phyloP scores from a whole-genome alignment of 2,797 vertebrate genomes.

The Rhinichthys osculus region DNA sequence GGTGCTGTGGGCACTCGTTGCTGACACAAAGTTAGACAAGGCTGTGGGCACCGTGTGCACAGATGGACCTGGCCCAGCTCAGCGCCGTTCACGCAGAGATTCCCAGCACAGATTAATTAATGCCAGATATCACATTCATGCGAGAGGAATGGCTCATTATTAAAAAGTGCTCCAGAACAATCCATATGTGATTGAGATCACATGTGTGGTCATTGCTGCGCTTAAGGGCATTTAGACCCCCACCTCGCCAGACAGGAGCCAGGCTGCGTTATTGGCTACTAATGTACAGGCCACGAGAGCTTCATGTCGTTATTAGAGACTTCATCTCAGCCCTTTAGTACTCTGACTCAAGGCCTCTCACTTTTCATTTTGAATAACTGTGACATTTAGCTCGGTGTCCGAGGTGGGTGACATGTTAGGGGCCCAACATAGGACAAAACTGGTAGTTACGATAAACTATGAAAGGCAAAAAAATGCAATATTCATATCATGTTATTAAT shows the following conservation, averaged over 20 bases:
- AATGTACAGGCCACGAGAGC: conserved; percentile 22
- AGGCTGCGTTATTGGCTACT: background rate
- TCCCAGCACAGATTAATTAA: conserved; percentile 46
- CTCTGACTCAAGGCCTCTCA: conserved; percentile 6
- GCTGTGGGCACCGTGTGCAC: conserved; percentile 41
- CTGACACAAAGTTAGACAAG: conserved; percentile 42
- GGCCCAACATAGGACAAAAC: background rate
- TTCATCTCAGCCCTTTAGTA: background rate
- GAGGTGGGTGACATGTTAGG: background rate
- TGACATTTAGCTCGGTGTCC: background rate
- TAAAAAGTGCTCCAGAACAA: conserved; percentile 27
- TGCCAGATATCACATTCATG: conserved; percentile 41
- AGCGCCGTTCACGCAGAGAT: conserved; percentile 17
- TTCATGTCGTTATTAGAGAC: conserved; percentile 17
- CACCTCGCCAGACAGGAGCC: conserved; percentile 3
- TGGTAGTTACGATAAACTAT: background rate
- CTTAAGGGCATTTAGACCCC: conserved; percentile 15
- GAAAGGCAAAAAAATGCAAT: background rate
- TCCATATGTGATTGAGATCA: conserved; percentile 20
- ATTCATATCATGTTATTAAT: background rate
- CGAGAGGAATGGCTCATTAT: conserved; percentile 12
- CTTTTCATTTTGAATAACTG: background rate
- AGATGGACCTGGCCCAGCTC: conserved; percentile 51
- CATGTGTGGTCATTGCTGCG: background rate
- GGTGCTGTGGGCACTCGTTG: conserved; percentile 31